Percentiles rank a stretch among this genome's conserved stretches.
Evolutionary conservation across 1,140 invertebrate genomes (phyloP).

Genomic region (Drosophila repleta): DNA sequence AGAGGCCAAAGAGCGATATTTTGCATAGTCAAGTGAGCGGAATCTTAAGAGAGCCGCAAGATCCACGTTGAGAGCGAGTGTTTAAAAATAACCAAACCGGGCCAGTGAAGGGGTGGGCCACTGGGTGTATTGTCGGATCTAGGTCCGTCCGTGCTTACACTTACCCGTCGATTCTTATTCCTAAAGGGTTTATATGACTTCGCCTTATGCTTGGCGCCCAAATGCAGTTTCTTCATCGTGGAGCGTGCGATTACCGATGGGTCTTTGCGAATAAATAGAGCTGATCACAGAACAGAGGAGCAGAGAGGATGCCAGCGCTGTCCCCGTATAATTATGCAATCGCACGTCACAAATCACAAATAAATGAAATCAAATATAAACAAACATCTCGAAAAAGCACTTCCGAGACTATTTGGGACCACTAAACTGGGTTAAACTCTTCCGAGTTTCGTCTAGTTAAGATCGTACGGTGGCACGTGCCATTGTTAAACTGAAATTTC

Average conservation of each 20-base stretch:
- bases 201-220: constrained; percentile 69
- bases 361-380: constrained; percentile 55
- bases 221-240: constrained; percentile 77
- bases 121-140: constrained; percentile 6
- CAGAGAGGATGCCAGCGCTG: constrained; percentile 19
- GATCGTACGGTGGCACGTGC: constrained; percentile 3
- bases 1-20: not conserved
- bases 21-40: constrained; percentile 1
- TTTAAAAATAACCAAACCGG: constrained; percentile 76
- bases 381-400: constrained; percentile 47
- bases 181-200: constrained; percentile 76
- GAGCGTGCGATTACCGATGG: not conserved
- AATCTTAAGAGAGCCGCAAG: constrained; percentile 30
- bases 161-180: constrained; percentile 77
- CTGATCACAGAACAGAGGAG: constrained; percentile 15
- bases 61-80: constrained; percentile 61
- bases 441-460: not conserved
- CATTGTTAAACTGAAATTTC: not conserved
- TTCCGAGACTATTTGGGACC: not conserved
- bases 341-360: constrained; percentile 41
- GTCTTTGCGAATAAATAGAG: constrained; percentile 16
- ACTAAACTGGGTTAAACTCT: constrained; percentile 11
- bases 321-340: constrained; percentile 67
- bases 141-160: constrained; percentile 31
- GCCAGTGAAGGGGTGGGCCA: constrained; percentile 27